Percentiles rank a stretch among this genome's conserved stretches.
Evolutionary conservation across 2,888 invertebrate species (phyloP).

Genomic region (Gortyna flavago): DNA sequence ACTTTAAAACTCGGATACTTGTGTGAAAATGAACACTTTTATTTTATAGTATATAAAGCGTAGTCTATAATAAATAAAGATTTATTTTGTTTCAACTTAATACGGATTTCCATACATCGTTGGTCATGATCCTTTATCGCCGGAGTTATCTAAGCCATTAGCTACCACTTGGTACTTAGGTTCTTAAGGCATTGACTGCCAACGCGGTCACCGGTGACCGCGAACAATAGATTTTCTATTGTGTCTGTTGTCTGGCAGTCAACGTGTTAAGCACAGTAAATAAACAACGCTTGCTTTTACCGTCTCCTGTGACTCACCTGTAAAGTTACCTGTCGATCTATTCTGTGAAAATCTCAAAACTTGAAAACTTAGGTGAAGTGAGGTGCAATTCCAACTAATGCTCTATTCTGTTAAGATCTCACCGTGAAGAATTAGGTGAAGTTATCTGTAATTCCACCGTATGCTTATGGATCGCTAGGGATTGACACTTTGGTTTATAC

Average conservation of each 20-base stretch:
- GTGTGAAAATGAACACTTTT: no score
- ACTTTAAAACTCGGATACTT: no score
- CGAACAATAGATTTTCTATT: no score
- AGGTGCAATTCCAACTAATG: no score
- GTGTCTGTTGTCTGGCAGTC: no score
- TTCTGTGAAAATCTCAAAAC: neutral
- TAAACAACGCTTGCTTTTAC: slow-evolving; percentile 22
- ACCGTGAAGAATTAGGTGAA: neutral
- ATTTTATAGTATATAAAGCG: no score
- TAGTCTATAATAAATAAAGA: no score
- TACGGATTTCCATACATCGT: no score
- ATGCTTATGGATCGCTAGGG: neutral
- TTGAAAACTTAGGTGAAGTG: neutral
- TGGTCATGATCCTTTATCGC: no score
- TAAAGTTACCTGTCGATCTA: neutral
- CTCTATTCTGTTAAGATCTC: neutral
- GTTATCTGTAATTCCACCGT: neutral
- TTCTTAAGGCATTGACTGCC: no score
- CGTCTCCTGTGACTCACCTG: slow-evolving; percentile 1
- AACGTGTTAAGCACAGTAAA: neutral
- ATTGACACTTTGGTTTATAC: neutral
- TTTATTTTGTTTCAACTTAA: no score
- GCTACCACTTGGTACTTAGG: slow-evolving; percentile 2
- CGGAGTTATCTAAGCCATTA: slow-evolving; percentile 12
- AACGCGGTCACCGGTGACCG: no score